phyloP scores from a whole-genome alignment of 92 coral and sea anemone genomes.

The Actinernus sp. region DNA sequence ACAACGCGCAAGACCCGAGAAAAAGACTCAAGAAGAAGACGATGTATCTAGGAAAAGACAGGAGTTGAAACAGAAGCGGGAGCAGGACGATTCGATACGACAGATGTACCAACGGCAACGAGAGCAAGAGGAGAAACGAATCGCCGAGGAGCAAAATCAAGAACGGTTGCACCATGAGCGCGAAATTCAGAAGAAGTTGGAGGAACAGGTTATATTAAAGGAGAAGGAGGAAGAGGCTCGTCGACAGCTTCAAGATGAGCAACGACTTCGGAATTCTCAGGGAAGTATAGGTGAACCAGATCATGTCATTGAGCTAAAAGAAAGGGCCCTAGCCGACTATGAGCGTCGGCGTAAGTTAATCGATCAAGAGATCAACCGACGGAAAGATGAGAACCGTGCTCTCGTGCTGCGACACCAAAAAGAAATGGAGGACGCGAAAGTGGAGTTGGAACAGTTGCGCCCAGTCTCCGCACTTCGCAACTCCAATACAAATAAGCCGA shows the following conservation, averaged over 20 bases:
- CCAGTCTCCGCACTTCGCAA: conserved; percentile 63
- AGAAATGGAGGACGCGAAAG: conserved; percentile 27
- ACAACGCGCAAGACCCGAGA: conserved; percentile 50
- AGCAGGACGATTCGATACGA: conserved; percentile 74
- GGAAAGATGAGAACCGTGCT: conserved; percentile 37
- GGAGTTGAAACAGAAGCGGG: conserved; percentile 74
- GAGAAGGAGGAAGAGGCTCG: conserved; percentile 95
- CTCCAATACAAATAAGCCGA: conserved; percentile 56
- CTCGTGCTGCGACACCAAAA: conserved; percentile 15
- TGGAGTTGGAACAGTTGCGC: conserved; percentile 15
- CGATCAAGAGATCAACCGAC: conserved; percentile 81
- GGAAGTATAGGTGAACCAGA: conserved; percentile 49
- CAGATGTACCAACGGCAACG: conserved; percentile 27
- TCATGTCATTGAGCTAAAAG: conserved; percentile 82
- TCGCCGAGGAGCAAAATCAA: conserved; percentile 69
- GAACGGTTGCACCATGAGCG: conserved; percentile 67
- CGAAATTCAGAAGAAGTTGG: conserved; percentile 61
- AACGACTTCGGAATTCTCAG: conserved; percentile 48
- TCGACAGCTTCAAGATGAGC: conserved; percentile 80
- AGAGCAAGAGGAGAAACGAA: conserved; percentile 11
- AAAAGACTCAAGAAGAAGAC: conserved; percentile 78
- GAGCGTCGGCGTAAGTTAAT: conserved; percentile 80
- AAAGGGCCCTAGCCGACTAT: conserved; percentile 82
- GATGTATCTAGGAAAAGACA: conserved; percentile 53
- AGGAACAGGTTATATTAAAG: conserved; percentile 69